Conservation (phyloP, 2,888 invertebrate species). For the Crepidodera aurea region DNA sequence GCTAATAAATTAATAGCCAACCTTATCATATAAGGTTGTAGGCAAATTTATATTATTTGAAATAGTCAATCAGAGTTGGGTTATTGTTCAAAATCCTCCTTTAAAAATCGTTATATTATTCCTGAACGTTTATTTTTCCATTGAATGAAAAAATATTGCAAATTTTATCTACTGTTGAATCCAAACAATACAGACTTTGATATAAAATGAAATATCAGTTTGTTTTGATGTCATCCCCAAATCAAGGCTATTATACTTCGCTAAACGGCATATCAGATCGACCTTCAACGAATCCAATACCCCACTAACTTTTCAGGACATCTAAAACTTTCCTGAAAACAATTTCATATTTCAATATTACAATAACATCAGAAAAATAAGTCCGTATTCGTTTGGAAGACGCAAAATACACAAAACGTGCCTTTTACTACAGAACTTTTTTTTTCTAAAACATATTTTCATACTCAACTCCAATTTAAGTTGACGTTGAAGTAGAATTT, state of each 20-base stretch:
- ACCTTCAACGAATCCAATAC: slow-evolving; percentile 11
- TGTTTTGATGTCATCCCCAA: slow-evolving; percentile 10
- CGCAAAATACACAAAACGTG: slow-evolving; percentile 14
- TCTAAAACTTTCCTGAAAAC: slow-evolving; percentile 15
- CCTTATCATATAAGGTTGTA: too few relatives aligned
- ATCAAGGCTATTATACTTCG: slow-evolving; percentile 5
- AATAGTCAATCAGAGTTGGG: too few relatives aligned
- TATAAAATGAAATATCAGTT: slow-evolving; percentile 7
- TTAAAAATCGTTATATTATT: too few relatives aligned
- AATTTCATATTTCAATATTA: slow-evolving; percentile 23
- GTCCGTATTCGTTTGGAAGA: background rate
- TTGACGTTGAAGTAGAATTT: slow-evolving; percentile 25
- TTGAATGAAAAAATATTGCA: too few relatives aligned
- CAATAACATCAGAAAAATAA: slow-evolving; percentile 12
- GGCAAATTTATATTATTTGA: too few relatives aligned
- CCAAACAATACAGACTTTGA: background rate
- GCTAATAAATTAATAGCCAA: too few relatives aligned
- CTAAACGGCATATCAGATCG: slow-evolving; percentile 9
- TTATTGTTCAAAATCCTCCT: too few relatives aligned
- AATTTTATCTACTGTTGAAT: too few relatives aligned
- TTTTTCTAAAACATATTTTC: slow-evolving; percentile 19
- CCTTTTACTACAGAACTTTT: slow-evolving; percentile 10
- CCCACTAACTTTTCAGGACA: background rate
- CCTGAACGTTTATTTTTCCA: too few relatives aligned
- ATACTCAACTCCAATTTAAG: slow-evolving; percentile 21